These are phyloP conservation scores for Eumaeus atala DNA, from an alignment of 1,140 invertebrate genomes.

Conservation along the genomic window DNA sequence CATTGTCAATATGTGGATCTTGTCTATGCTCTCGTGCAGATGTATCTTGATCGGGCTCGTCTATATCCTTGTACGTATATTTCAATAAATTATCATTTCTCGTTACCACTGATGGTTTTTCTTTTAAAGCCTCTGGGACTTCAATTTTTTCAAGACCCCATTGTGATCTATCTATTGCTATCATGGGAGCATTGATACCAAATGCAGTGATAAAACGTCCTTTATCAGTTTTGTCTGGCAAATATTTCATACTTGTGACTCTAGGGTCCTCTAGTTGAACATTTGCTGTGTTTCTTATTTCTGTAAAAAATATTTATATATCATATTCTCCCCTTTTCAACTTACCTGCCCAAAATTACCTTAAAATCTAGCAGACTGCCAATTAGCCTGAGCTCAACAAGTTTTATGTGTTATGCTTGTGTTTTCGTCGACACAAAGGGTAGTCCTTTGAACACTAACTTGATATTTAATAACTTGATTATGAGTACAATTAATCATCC, in stretches of 20 bases:
- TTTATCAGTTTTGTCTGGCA: constrained; percentile 28
- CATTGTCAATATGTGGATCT: no score
- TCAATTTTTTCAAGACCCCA: constrained; percentile 34
- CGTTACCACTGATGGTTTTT: constrained; percentile 19
- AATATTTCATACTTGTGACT: constrained; percentile 45
- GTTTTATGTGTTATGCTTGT: no score
- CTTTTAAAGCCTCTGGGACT: constrained; percentile 33
- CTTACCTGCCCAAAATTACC: no score
- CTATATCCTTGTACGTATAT: constrained; percentile 36
- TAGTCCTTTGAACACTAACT: no score
- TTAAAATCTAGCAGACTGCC: no score
- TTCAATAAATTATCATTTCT: constrained; percentile 28
- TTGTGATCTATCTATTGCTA: constrained; percentile 29
- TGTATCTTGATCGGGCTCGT: constrained; percentile 23
- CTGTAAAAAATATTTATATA: constrained; percentile 30
- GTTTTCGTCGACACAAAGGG: no score
- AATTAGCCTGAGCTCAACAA: no score
- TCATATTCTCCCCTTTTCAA: no score
- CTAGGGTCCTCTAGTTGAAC: constrained; percentile 46
- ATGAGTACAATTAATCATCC: no score
- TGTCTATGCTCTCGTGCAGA: no score
- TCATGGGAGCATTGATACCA: constrained; percentile 34
- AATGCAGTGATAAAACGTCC: constrained; percentile 31
- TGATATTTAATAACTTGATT: no score
- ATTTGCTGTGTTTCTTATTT: constrained; percentile 40